Percentiles rank a stretch among this genome's conserved stretches.
Evolutionary conservation across 2,888 invertebrate species (phyloP).

Genomic region (Cataglyphis cursor): DNA sequence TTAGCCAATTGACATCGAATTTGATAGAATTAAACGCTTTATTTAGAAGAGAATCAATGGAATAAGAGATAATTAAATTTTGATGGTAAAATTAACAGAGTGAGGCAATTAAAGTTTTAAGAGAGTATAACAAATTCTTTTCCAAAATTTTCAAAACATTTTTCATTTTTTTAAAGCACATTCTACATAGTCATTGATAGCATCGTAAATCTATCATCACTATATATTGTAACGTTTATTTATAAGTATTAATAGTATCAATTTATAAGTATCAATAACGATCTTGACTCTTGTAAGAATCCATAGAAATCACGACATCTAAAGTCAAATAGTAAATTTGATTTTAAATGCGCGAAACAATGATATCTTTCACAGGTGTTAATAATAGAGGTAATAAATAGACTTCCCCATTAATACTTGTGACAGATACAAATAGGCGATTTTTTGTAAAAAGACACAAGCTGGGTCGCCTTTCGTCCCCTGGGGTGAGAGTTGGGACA

Average conservation of each 20-base stretch:
- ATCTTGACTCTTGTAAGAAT: background rate
- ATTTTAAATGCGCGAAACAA: background rate
- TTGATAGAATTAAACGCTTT: background rate
- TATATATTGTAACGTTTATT: too few relatives aligned
- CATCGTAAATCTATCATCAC: background rate
- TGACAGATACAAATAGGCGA: slow-evolving; percentile 49
- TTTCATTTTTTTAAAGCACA: background rate
- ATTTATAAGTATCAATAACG: background rate
- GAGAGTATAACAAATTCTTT: background rate
- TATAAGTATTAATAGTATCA: too few relatives aligned
- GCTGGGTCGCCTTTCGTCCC: slow-evolving; percentile 47
- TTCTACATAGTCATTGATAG: background rate
- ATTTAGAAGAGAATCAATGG: background rate
- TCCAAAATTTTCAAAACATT: background rate
- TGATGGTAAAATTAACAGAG: background rate
- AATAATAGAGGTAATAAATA: slow-evolving; percentile 58
- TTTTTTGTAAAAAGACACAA: slow-evolving; percentile 53
- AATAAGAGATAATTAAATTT: background rate
- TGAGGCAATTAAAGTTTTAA: background rate
- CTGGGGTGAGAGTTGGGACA: slow-evolving; percentile 79
- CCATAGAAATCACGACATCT: background rate
- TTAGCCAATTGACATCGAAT: background rate
- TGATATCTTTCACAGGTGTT: slow-evolving; percentile 43
- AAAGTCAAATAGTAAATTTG: background rate
- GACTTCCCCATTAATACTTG: slow-evolving; percentile 46